Evolutionary conservation across 2,797 vertebrate genomes (phyloP), one percentile per base, ranked within the genome.

Genomic region (Borostomias antarcticus): DNA sequence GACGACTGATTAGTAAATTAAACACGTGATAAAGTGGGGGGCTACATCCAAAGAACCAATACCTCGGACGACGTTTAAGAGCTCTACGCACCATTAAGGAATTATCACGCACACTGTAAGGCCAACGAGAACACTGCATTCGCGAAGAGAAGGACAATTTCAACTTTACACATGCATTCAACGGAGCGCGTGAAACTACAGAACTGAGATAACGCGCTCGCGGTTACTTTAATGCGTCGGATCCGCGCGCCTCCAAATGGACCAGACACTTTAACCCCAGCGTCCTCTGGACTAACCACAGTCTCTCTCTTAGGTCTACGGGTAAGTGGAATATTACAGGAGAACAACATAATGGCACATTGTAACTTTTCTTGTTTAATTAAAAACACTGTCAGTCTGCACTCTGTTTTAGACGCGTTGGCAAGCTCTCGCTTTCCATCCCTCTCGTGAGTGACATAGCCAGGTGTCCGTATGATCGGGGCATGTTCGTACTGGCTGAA

Each of bases 281-380:
- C 57, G 28, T 37, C 50, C 10, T 21, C 23, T 68, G 66, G 66
- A 68, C 28, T 53, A 43, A 37, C 32, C 56, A 45, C 32, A 26
- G 23, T 40, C 11, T 53, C 17, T 30, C 54, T 32, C 45, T 58
- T 28, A 30, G 65, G 29, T n/a, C 56, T 35, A 21, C 37, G 58
- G 66, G 66, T 68, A 68, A 68, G 65, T 15, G 4, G 4, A 13
- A 45, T 17, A 45, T 17, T 45, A 15, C 40, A 45, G 40, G 3
- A 45, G 40, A 45, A 17, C n/a, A 45, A 45, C 13, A 45, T 45
- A n/a, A 17, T 45, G 1, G n/a, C n/a, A 15, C 2, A n/a, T 56
- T 11, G n/a, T 30, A 33, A 43, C 13, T 59, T 45, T n/a, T 23
- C 13, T 28, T 45, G 25, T 35, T 59, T 43, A 8, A 8, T 43